Base-by-base conservation (phyloP, 2,113 vertebrate species). In the Toxotes chatareus region DNA sequence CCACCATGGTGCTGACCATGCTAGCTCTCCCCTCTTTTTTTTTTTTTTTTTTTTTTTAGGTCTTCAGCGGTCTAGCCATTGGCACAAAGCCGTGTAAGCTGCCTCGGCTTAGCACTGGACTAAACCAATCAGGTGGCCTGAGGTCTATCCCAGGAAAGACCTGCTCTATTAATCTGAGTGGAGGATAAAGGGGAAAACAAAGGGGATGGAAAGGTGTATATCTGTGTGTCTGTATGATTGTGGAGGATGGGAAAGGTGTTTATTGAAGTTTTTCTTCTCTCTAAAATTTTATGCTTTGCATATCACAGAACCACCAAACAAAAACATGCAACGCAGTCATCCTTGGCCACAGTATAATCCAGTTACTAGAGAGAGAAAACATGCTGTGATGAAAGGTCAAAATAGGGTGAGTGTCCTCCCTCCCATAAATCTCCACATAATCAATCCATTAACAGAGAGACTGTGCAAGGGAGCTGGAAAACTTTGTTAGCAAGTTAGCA, bases 51-150 rank as follows among this genome's bases (percentile, higher is more conserved):
- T 53, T 63, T 68, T 79, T 84, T 65, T 78, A 84, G 71, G 67
- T 87, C 82, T 83, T 82, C 68, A 77, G 64, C 63, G 65, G 78
- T 79, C 59, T 49, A 46, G 69, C 32, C 67, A 32, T 78, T 84
- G 86, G 86, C 85, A 83, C 69, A 89, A 80, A 81, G 90, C 88
- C 77, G 63, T 56, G 61, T 88, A 89, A 91, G 3, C 92, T 88
- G 80, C 77, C 76, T 86, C n/a, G 64, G 86, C 84, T 92, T 89
- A 93, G 63, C 23, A 19, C 71, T 5, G 16, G 62, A 27, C 53
- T 92, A 86, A 90, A 93, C 89, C 86, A 92, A 90, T 91, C 91
- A 84, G 85, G 79, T 84, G 88, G 79, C 65, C 64, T 66, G 53
- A 77, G 73, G 38, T 82, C 73, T 79, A 17, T 80, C 79, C 62